Evolutionary conservation across 2,797 vertebrate genomes (phyloP), one percentile per base, ranked within the genome.

Genomic region (Megalops cyprinoides): DNA sequence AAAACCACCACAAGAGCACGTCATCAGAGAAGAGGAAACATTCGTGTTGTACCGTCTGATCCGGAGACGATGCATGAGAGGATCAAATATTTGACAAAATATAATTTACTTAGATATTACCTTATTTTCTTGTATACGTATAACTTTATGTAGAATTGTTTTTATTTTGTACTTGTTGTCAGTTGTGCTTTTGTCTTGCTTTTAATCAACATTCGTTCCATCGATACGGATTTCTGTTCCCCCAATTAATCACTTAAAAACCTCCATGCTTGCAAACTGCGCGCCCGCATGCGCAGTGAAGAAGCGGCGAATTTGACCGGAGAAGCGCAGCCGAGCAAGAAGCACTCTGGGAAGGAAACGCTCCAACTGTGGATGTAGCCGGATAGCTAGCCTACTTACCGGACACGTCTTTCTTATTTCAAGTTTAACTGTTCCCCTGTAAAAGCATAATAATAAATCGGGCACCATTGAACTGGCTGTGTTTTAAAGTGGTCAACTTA

Each of bases 21-120:
- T 18, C 53, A 15, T 62, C 10, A 31, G 48, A n/a, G 2, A 23
- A 67, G 0, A 74, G 3, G 79, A 0, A 56, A 73, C 84, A 0
- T 89, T 87, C 83, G 2, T 92, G 42, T 92, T 60, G 28, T 44
- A 48, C 0, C 75, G 28, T 34, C 56, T 20, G 10, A 15, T 60
- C 31, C 18, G 20, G 25, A 18, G 12, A 4, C 65, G 25, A 55
- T 25, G 31, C n/a, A 62, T 71, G 51, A 48, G 62, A 9, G 28
- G 10, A 25, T 60, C 48, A 34, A 39, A 20, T 44, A 4, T 48
- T 3, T n/a, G 12, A 60, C 9, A 4, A 0, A 15, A 25, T 39
- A n/a, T n/a, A n/a, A n/a, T 18, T 10, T 0, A 46, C 4, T 42
- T 73, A 12, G 42, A 20, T 28, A 18, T 78, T 3, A 10, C 23